phyloP scores from a whole-genome alignment of 2,113 vertebrate genomes.

The Tachycineta bicolor region DNA sequence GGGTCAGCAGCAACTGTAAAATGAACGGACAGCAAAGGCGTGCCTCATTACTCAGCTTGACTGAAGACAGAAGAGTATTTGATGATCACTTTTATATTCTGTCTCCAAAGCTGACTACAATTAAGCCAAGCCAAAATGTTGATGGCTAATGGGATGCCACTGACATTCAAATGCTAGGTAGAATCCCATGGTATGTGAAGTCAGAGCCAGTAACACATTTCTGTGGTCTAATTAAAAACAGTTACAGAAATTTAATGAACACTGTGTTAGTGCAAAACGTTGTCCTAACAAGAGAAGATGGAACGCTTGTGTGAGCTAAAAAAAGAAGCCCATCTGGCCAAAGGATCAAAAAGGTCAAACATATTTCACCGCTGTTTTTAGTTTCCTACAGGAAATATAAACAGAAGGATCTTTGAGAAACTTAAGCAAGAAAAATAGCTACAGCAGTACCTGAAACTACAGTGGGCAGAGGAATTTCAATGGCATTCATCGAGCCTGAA shows the following conservation, averaged over 20 bases:
- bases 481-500: conserved; percentile 34
- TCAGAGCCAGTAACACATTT: not conserved
- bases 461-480: conserved; percentile 19
- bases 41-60: conserved; percentile 43
- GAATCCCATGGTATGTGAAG: not conserved
- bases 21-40: conserved; percentile 38
- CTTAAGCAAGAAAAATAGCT: conserved; percentile 17
- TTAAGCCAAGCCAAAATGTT: conserved; percentile 13
- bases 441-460: conserved; percentile 13
- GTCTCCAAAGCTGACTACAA: conserved; percentile 11
- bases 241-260: not conserved
- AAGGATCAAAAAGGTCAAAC: conserved; percentile 10
- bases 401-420: not conserved
- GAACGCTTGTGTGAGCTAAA: not conserved
- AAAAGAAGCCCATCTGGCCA: not conserved
- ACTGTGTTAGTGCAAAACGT: not conserved
- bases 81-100: conserved; percentile 30
- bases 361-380: not conserved
- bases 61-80: conserved; percentile 30
- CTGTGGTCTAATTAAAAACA: conserved; percentile 37
- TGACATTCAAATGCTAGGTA: not conserved
- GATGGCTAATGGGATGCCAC: not conserved
- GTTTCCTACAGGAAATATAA: conserved; percentile 7
- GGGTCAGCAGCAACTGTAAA: conserved; percentile 45
- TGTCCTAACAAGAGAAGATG: not conserved